These are phyloP conservation scores for Nephrotoma appendiculata DNA, from an alignment of 2,888 invertebrate species.

Conservation along the genomic window DNA sequence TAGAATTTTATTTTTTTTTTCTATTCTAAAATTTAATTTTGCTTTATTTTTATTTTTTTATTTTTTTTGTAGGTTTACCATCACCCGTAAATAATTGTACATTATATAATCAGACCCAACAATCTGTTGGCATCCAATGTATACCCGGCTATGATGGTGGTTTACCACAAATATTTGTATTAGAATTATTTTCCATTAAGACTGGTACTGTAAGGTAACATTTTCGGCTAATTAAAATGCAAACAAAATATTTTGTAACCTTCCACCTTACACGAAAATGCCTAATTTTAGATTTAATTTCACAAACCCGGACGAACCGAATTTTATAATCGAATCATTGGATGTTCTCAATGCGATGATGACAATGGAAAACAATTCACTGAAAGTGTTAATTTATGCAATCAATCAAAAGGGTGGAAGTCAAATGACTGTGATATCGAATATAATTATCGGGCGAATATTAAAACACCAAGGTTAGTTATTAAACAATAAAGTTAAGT, in stretches of 20 bases:
- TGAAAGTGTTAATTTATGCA: slow-evolving; percentile 61
- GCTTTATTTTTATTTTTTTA: slow-evolving; percentile 14
- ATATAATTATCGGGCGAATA: not conserved
- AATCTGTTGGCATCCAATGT: slow-evolving; percentile 52
- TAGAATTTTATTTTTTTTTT: not conserved
- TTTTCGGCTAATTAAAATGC: not conserved
- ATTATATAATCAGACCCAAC: slow-evolving; percentile 61
- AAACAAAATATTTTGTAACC: not conserved
- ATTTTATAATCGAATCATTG: slow-evolving; percentile 20
- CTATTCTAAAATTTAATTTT: not conserved
- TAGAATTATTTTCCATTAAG: slow-evolving; percentile 41
- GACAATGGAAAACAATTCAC: slow-evolving; percentile 59
- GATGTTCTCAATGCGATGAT: slow-evolving; percentile 43
- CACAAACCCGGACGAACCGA: slow-evolving; percentile 30
- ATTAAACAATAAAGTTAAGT: not conserved
- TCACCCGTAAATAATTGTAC: slow-evolving; percentile 66
- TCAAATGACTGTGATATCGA: slow-evolving; percentile 14
- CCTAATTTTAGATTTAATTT: slow-evolving; percentile 29
- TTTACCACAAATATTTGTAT: slow-evolving; percentile 58
- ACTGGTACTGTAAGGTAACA: slow-evolving; percentile 12
- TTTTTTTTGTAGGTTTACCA: slow-evolving; percentile 45
- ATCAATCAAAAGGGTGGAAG: slow-evolving; percentile 73
- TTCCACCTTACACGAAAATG: not conserved
- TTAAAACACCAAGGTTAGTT: not conserved
- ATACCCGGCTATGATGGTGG: slow-evolving; percentile 68